Base-by-base conservation (phyloP, 64 coral and sea anemone genomes). In the Dendrophyllia cribrosa region DNA sequence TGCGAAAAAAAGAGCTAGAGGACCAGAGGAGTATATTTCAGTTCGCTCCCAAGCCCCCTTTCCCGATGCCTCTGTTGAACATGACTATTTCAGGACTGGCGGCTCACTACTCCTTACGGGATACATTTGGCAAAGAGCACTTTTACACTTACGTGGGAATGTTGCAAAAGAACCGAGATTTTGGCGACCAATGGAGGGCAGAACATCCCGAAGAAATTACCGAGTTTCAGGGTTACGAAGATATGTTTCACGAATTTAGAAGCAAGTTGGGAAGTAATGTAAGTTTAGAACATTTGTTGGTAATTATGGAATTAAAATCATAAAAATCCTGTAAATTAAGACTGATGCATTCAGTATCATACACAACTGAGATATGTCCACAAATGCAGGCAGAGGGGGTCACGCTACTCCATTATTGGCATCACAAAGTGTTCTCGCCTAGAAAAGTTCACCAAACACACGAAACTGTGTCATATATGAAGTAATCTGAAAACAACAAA, bases 1-100 rank as follows among this genome's bases (percentile, higher is more conserved):
- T 47, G 25, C 78, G 78, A 7, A 15, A 63, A 47, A 25, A 65
- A 6, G 59, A 63, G 16, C 43, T 82, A 16, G 58, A 34, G 25
- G 26, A 45, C 13, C 78, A 82, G 78, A 82, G 15, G 23, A 26
- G 59, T 20, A 22, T 64, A 19, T 82, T 46, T 43, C 78, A 82
- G 9, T 59, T 82, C 19, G 59, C 78, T 1, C 0, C 26, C 46
- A 58, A 59, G 13, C 4, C 1, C 5, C 58, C 58, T 8, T 82
- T 82, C 3, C 78, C 78, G 0, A 82, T 48, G 59, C 78, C 78
- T 15, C 20, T 82, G 26, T 25, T 82, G 7, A 82, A 82, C 19
- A 82, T 82, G 59, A 64, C 12, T 43, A 46, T 47, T 15, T 6
- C 0, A 9, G 24, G 44, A 45, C 58, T 82, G 17, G 1, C 19